A percentile compares a stretch with the other conserved stretches of the same genome.
phyloP scores from a whole-genome alignment of 2,113 vertebrate genomes.

The Mormoops blainvillei region DNA sequence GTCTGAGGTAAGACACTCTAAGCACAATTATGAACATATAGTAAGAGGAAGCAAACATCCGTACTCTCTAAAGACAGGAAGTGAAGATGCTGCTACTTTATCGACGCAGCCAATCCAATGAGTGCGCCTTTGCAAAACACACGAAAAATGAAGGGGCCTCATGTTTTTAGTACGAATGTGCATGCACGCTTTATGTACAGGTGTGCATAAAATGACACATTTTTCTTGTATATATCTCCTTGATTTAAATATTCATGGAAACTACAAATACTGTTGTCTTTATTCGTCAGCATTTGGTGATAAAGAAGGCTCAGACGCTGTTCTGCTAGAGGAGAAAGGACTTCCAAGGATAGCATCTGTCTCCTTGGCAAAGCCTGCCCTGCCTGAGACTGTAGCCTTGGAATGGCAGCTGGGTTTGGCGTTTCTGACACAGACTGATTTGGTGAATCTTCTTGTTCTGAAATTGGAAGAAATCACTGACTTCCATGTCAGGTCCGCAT shows the following conservation, averaged over 20 bases:
- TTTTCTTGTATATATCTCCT: neutral
- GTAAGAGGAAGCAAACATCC: neutral
- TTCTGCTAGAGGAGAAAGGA: neutral
- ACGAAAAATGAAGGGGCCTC: neutral
- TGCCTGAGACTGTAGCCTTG: neutral
- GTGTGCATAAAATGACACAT: neutral
- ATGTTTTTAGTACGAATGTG: neutral
- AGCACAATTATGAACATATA: neutral
- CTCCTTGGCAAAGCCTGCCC: conserved; percentile 1
- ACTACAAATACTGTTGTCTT: neutral
- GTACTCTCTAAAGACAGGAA: neutral
- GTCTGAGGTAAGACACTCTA: neutral
- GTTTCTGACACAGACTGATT: neutral
- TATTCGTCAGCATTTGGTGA: conserved; percentile 15
- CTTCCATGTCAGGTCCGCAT: neutral
- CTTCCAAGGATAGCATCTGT: conserved; percentile 59
- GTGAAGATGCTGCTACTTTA: neutral
- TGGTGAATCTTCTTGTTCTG: neutral
- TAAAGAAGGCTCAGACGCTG: conserved; percentile 30
- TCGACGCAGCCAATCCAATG: neutral
- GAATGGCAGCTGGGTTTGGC: conserved; percentile 20
- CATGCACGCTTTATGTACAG: neutral
- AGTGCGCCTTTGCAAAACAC: neutral
- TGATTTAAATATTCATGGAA: neutral
- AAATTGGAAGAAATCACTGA: neutral